Conservation (phyloP, 2,797 vertebrate species). For the Periparus ater region DNA sequence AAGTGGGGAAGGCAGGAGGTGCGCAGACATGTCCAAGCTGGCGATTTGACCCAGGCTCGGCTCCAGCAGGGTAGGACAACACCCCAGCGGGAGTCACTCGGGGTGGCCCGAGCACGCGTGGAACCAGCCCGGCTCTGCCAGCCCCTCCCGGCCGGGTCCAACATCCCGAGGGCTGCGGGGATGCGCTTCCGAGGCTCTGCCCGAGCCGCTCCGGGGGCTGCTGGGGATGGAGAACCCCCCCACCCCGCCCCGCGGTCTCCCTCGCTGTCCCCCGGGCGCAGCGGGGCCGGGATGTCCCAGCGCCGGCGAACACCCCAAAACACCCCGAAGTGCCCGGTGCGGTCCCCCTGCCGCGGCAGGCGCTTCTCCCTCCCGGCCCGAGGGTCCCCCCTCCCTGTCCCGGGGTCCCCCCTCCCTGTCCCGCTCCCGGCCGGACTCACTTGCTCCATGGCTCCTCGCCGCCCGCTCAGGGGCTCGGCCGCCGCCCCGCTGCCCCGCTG, state of each 20-base stretch:
- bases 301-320: neutral
- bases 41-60: neutral
- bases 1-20: neutral
- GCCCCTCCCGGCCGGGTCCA: neutral
- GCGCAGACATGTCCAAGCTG: neutral
- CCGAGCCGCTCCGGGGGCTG: neutral
- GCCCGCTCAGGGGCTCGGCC: slow-evolving; percentile 22
- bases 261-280: neutral
- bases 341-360: neutral
- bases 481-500: neutral
- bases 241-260: neutral
- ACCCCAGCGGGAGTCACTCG: neutral
- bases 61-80: slow-evolving; percentile 4
- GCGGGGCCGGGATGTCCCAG: neutral
- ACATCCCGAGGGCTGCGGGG: neutral
- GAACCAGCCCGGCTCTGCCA: neutral
- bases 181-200: neutral
- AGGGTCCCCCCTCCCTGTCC: neutral
- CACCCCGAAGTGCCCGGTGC: neutral
- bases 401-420: neutral
- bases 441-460: slow-evolving; percentile 36
- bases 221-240: neutral
- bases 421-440: slow-evolving; percentile 13
- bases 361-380: neutral
- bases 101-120: slow-evolving; percentile 27